phyloP scores from a whole-genome alignment of 2,113 vertebrate species.

The Sinocyclocheilus grahami region DNA sequence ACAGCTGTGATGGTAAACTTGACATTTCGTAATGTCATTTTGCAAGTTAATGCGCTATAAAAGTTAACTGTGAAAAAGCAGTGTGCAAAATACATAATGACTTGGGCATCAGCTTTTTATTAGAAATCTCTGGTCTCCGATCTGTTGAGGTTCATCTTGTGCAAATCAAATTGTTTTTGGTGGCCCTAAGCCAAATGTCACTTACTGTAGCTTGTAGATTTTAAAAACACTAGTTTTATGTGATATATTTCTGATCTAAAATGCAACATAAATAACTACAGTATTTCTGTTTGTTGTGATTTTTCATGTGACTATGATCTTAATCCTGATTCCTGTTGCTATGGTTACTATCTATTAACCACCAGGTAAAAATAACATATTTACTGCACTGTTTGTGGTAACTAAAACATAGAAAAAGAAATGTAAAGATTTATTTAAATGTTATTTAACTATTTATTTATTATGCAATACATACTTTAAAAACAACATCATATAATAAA shows the following conservation, averaged over 20 bases:
- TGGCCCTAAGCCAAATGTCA: neutral
- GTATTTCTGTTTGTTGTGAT: neutral
- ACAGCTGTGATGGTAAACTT: constrained; percentile 18
- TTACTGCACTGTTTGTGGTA: neutral
- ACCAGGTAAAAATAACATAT: neutral
- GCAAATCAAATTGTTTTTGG: neutral
- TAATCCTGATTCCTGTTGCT: neutral
- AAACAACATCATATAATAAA: neutral
- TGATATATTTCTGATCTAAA: neutral
- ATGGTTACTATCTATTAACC: neutral
- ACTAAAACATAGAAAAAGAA: neutral
- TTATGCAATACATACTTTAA: neutral
- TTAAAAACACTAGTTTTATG: neutral
- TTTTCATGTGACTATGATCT: neutral
- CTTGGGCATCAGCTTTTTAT: neutral
- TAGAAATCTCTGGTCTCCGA: neutral
- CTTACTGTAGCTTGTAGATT: neutral
- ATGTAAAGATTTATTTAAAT: neutral
- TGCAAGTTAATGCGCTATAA: neutral
- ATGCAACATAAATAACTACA: neutral
- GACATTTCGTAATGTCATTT: constrained; percentile 12
- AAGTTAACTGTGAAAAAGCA: neutral
- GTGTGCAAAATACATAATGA: neutral
- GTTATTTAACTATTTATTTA: too few relatives aligned
- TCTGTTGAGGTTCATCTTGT: neutral